Evolutionary conservation across 2,888 invertebrate species (phyloP).

Genomic region (Ferdinandea cuprea): DNA sequence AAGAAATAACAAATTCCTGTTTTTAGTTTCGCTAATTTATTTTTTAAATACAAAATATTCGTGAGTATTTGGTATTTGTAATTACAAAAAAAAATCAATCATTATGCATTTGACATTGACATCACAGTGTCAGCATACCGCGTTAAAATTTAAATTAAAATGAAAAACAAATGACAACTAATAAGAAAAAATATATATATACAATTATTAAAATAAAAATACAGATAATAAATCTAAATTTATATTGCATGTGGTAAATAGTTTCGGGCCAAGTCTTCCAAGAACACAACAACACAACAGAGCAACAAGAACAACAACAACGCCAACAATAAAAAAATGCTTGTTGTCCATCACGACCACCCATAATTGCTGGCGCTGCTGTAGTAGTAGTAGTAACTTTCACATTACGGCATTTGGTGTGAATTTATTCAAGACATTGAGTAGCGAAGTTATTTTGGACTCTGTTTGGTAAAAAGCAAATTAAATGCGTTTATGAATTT

Average conservation of each 20-base stretch:
- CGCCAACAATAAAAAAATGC: slow-evolving; percentile 59
- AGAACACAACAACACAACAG: slow-evolving; percentile 65
- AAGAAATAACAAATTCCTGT: slow-evolving; percentile 48
- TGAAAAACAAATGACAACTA: slow-evolving; percentile 17
- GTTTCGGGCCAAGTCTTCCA: slow-evolving; percentile 64
- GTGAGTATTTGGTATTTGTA: slow-evolving; percentile 71
- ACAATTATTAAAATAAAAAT: slow-evolving; percentile 8
- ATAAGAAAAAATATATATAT: background rate
- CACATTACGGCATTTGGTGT: slow-evolving; percentile 77
- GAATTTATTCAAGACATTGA: slow-evolving; percentile 82
- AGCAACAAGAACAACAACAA: slow-evolving; percentile 71
- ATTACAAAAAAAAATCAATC: slow-evolving; percentile 15
- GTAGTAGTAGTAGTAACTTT: slow-evolving; percentile 70
- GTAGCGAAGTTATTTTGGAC: slow-evolving; percentile 82
- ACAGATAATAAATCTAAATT: slow-evolving; percentile 40
- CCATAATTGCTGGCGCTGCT: slow-evolving; percentile 71
- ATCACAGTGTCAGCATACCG: slow-evolving; percentile 62
- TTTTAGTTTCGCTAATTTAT: slow-evolving; percentile 24
- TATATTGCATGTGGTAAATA: slow-evolving; percentile 63
- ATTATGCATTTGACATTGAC: slow-evolving; percentile 50
- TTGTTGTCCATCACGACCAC: slow-evolving; percentile 54
- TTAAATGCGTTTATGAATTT: slow-evolving; percentile 81
- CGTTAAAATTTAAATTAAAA: slow-evolving; percentile 2
- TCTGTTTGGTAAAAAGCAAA: slow-evolving; percentile 83
- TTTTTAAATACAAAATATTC: slow-evolving; percentile 53